These are phyloP conservation scores for Aeoliscus strigatus DNA, from an alignment of 2,797 vertebrate species.

Conservation along the genomic window DNA sequence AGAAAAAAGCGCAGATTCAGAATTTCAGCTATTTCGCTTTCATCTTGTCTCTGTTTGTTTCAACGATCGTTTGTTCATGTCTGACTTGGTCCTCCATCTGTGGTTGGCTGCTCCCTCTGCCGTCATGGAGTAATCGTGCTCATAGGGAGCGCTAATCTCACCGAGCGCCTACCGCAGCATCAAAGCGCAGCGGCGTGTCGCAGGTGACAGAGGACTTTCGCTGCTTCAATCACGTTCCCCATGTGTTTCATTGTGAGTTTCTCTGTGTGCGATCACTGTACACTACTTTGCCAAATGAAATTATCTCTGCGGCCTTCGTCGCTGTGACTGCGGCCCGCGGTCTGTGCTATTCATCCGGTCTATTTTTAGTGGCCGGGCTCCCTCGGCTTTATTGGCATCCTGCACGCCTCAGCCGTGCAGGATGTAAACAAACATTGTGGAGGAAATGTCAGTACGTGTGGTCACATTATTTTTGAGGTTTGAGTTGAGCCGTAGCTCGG, in stretches of 20 bases:
- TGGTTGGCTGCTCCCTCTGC: neutral
- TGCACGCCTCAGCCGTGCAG: too few species aligned
- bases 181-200: conserved; percentile 29
- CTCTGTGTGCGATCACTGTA: conserved; percentile 18
- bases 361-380: conserved; percentile 57
- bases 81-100: too few species aligned
- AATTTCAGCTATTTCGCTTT: too few species aligned
- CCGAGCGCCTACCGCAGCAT: conserved; percentile 32
- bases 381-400: neutral
- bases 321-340: conserved; percentile 37
- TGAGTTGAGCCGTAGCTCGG: too few species aligned
- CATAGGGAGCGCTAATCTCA: conserved; percentile 41
- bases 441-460: too few species aligned
- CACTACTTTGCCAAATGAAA: conserved; percentile 49
- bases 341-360: conserved; percentile 39
- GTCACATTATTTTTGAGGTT: too few species aligned
- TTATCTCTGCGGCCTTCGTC: too few species aligned
- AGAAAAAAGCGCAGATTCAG: too few species aligned
- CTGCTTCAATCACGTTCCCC: conserved; percentile 22
- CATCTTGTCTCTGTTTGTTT: too few species aligned
- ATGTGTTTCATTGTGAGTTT: conserved; percentile 10
- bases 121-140: conserved; percentile 2
- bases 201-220: conserved; percentile 37
- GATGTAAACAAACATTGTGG: too few species aligned
- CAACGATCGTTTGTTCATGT: too few species aligned